Evolutionary conservation across 2,888 invertebrate genomes (phyloP).

Genomic region (Chaetoderma sp.): DNA sequence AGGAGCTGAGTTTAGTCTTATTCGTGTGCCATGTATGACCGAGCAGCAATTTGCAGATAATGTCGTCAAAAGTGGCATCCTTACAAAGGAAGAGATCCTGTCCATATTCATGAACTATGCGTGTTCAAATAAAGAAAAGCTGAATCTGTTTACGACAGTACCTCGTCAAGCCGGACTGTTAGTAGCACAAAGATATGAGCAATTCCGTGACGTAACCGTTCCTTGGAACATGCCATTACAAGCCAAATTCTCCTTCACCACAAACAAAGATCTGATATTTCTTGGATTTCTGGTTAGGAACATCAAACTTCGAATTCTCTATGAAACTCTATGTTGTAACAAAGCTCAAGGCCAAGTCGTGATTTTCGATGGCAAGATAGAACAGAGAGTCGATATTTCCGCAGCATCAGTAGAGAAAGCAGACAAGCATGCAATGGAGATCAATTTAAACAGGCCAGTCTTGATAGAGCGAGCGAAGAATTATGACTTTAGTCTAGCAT

Average conservation of each 20-base stretch:
- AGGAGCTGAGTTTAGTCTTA: background rate
- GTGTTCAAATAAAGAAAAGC: background rate
- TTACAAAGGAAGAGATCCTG: background rate
- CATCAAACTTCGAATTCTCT: background rate
- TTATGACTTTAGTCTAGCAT: too few relatives aligned
- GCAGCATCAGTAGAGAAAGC: background rate
- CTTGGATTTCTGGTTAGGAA: background rate
- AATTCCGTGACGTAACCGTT: background rate
- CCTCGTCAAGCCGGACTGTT: background rate
- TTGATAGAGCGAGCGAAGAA: background rate
- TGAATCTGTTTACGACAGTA: background rate
- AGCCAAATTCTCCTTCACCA: background rate
- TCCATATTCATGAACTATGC: slow-evolving; percentile 1
- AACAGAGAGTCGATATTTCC: background rate
- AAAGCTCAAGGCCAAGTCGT: background rate
- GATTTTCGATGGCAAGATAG: background rate
- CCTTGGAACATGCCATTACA: background rate
- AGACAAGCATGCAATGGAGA: background rate
- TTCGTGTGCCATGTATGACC: slow-evolving; percentile 1
- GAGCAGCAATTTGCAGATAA: slow-evolving; percentile 2
- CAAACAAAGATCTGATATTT: background rate
- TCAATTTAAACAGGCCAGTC: background rate
- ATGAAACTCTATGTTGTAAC: background rate
- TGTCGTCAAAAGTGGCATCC: background rate
- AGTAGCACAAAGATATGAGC: background rate